Base-by-base conservation (phyloP, 2,888 invertebrate genomes). In the Apamea epomidion region DNA sequence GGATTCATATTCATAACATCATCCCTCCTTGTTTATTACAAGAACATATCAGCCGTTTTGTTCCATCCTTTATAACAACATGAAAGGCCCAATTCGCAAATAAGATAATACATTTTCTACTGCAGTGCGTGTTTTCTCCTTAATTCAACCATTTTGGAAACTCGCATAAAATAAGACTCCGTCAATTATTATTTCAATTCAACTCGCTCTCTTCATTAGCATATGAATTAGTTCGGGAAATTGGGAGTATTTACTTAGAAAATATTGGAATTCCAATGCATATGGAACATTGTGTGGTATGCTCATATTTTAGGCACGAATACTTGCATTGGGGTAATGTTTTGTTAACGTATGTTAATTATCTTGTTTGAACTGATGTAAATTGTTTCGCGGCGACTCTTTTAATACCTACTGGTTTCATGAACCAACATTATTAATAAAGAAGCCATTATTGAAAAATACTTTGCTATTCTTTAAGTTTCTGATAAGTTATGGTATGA, bases 81-180 rank as follows among this genome's bases (percentile, higher is more conserved):
- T 93, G 91, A 93, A 94, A 94, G 94, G 89, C 93, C 91, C 93
- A 94, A 93, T 93, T 93, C 88, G 86, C 90, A 85, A 91, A 92
- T 86, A 91, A 93, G 91, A 94, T 93, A 92, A 92, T 92, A 92
- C 89, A 89, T 91, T 85, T 89, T 90, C 82, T 90, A 91, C 91
- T 91, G 85, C 91, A 92, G 94, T 92, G 93, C 95, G 95, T 95
- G 95, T 92, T 94, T 94, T 94, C 92, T 92, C 89, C 90, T 91
- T 95, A 95, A 95, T 95, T 93, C 88, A 92, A 93, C 95, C 94
- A 96, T 94, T 96, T 95, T 94, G 90, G 88, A 89, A 85, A 88
- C 60, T 81, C 72, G 60, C 75, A 79, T 83, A 77, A 82, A 82
- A 83, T 82, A 84, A 80, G 84, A 70, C 83, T 84, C 74, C 87